Evolutionary conservation across 2,888 invertebrate genomes (phyloP).

Genomic region (Cremastobaeus sp.): DNA sequence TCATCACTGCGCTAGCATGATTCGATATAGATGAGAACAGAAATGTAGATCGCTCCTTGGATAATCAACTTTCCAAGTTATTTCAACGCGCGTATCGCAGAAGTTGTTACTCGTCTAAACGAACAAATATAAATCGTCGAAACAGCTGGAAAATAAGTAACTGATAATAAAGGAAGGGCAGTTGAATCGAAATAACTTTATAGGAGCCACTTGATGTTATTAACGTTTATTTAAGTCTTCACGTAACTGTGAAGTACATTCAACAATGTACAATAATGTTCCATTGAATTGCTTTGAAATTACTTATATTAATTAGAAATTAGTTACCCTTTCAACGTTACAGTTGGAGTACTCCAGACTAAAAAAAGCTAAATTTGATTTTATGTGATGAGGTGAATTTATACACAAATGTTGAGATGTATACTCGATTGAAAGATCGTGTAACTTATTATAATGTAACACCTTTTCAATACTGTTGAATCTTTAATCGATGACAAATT

Average conservation of each 20-base stretch:
- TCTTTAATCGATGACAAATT: constrained; percentile 3
- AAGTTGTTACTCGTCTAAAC: too few species aligned
- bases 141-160: too few species aligned
- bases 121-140: too few species aligned
- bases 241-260: constrained; percentile 23
- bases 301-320: constrained; percentile 37
- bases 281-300: constrained; percentile 38
- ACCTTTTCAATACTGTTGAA: constrained; percentile 14
- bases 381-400: constrained; percentile 13
- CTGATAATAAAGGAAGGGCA: too few species aligned
- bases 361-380: constrained; percentile 1
- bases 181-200: too few species aligned
- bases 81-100: too few species aligned
- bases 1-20: too few species aligned
- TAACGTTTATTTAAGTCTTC: constrained; percentile 41
- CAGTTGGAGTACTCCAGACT: constrained; percentile 9
- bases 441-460: constrained; percentile 16
- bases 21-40: too few species aligned
- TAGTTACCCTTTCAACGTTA: constrained; percentile 22
- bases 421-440: background rate
- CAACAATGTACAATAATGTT: constrained; percentile 46
- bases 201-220: constrained; percentile 6
- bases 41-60: too few species aligned
- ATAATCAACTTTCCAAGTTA: too few species aligned
- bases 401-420: constrained; percentile 31